Evolutionary conservation across 2,113 vertebrate species (phyloP), one percentile per base, ranked within the genome.

Genomic region (Microtus ochrogaster): DNA sequence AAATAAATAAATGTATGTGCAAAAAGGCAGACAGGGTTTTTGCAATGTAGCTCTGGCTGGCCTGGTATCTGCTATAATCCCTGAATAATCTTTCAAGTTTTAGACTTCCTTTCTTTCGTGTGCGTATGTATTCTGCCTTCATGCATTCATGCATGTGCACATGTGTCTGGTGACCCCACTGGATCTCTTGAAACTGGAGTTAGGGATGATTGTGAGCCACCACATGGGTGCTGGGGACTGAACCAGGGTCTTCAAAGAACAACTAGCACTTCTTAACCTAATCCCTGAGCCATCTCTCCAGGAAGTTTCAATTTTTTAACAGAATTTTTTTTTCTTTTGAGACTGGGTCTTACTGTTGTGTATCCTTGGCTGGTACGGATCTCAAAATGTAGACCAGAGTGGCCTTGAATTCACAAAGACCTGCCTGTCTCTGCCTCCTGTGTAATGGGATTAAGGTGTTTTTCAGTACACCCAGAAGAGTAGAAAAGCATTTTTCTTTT

Each of bases 401-500:
- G 55, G 24, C n/a, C 58, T 83, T 83, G 81, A 83, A 41, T 24
- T 41, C 81, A 82, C 12, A 63, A 26, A 82, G 22, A 63, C 28
- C n/a, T 28, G 24, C 55, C 79, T 41, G 8, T 24, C 52, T 83
- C n/a, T 22, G 79, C n/a, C 55, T 61, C 22, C n/a, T 26, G 13
- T 12, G 47, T 22, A 36, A 82, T 82, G 52, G 78, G 12, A 82
- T 58, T 58, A 24, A 58, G 52, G 78, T 82, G 21, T 82, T 82
- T 82, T 58, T 5, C 36, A 82, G 21, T 36, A 58, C 33, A 58
- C 39, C 68, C 55, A 94, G 94, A 66, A 84, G 26, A 79, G 30
- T 89, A 33, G 73, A 81, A 72, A 74, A 78, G 39, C 21, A 78
- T 52, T 92, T 94, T 61, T 94, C 91, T 74, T 9, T 77, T 94